Evolutionary conservation across 2,797 vertebrate genomes (phyloP).

Genomic region (Oryzias sinensis): DNA sequence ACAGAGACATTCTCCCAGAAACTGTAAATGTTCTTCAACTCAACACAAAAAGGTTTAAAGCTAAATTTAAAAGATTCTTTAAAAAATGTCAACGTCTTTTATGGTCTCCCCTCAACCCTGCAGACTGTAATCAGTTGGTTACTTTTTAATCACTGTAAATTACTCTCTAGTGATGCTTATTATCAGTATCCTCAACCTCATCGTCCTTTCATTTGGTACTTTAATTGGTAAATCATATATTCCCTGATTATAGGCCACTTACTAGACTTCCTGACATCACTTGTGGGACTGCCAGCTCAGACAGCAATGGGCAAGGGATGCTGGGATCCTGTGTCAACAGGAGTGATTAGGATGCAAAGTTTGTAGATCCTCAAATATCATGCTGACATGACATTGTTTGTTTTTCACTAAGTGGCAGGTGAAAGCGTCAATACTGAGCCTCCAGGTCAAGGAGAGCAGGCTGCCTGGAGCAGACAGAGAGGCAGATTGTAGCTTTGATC

Average conservation of each 20-base stretch:
- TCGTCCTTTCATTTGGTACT: conserved; percentile 52
- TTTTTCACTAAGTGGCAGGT: conserved; percentile 57
- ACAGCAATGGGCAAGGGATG: conserved; percentile 22
- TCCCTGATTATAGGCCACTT: conserved; percentile 64
- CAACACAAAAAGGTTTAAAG: not conserved
- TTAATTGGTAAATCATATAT: conserved; percentile 75
- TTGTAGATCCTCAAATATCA: conserved; percentile 48
- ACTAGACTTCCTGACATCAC: conserved; percentile 51
- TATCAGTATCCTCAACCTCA: conserved; percentile 43
- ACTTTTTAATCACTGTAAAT: conserved; percentile 43
- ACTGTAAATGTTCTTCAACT: conserved; percentile 11
- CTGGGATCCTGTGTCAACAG: conserved; percentile 38
- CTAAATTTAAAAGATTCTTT: not conserved
- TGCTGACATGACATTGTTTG: conserved; percentile 48
- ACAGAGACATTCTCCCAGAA: conserved; percentile 16
- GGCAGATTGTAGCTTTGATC: conserved; percentile 46
- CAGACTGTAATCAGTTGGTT: conserved; percentile 31
- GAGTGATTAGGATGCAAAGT: conserved; percentile 61
- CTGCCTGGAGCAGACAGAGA: conserved; percentile 36
- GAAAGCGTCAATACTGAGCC: conserved; percentile 48
- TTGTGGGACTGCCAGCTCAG: conserved; percentile 57
- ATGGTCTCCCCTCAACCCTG: not conserved
- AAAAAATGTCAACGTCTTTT: too few relatives aligned
- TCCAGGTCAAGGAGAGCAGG: conserved; percentile 35
- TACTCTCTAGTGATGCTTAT: conserved; percentile 38